phyloP scores from a whole-genome alignment of 1,140 invertebrate species.

The Camponotus floridanus region DNA sequence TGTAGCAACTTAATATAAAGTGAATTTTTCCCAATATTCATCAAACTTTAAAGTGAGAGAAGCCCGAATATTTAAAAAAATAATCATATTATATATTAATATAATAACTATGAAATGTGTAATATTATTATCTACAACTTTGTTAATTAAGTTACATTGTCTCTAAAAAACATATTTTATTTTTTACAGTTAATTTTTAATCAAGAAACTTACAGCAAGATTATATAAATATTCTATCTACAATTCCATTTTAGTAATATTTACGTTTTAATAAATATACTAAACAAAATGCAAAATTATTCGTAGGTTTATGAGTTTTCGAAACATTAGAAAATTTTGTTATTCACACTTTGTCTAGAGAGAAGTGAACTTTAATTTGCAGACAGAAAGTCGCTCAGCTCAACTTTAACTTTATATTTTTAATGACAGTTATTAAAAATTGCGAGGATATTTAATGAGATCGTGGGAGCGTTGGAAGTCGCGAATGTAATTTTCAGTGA shows the following conservation, averaged over 20 bases:
- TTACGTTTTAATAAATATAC: neutral
- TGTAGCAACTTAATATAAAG: too few relatives aligned
- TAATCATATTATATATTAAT: conserved; percentile 29
- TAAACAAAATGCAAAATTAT: neutral
- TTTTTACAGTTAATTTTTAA: neutral
- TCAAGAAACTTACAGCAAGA: neutral
- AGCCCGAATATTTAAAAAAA: neutral
- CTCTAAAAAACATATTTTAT: neutral
- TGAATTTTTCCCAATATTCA: conserved; percentile 41
- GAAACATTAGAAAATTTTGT: conserved; percentile 14
- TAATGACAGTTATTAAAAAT: conserved; percentile 21
- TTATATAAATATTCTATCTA: neutral
- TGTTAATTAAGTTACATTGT: neutral
- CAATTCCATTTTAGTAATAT: neutral
- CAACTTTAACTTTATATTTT: conserved; percentile 11
- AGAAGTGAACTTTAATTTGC: conserved; percentile 5
- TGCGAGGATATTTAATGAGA: conserved; percentile 2
- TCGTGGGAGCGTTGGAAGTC: neutral
- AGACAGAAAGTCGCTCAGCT: neutral
- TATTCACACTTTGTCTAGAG: neutral
- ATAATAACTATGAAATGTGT: conserved; percentile 1
- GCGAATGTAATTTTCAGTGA: neutral
- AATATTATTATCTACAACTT: neutral
- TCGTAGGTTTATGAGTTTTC: neutral
- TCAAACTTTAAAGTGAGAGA: conserved; percentile 47